Evolutionary conservation across 2,113 vertebrate genomes (phyloP).

Genomic region (Pampusana beccarii): DNA sequence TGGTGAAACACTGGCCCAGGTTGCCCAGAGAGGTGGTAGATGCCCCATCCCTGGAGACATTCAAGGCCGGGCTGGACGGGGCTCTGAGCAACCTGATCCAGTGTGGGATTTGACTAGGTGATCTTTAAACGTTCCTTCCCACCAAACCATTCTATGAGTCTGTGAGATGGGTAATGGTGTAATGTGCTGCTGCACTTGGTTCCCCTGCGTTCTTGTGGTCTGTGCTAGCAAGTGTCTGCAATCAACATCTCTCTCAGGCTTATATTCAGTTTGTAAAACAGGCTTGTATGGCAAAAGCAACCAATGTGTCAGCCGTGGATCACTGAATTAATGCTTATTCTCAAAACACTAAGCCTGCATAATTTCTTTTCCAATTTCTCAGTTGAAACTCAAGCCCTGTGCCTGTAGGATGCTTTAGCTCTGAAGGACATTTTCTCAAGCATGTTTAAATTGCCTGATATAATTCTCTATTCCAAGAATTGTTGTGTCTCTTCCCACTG

Average conservation of each 20-base stretch:
- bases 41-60: too few relatives aligned
- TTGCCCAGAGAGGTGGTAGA: too few relatives aligned
- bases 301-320: not conserved
- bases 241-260: not conserved
- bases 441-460: not conserved
- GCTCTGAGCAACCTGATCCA: too few relatives aligned
- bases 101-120: too few relatives aligned
- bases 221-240: not conserved
- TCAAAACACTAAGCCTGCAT: not conserved
- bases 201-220: not conserved
- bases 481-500: not conserved
- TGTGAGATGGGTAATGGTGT: not conserved
- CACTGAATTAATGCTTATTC: not conserved
- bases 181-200: not conserved
- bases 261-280: not conserved
- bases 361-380: not conserved
- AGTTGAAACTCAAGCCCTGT: not conserved
- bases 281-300: not conserved
- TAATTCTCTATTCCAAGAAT: not conserved
- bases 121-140: not conserved
- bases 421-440: not conserved
- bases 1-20: too few relatives aligned
- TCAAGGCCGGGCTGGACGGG: too few relatives aligned
- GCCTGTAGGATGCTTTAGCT: not conserved
- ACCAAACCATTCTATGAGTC: not conserved